These are phyloP conservation scores for Zoroaster sp. DNA, from an alignment of 53 echinoderm and acorn worm species.

Conservation along the genomic window DNA sequence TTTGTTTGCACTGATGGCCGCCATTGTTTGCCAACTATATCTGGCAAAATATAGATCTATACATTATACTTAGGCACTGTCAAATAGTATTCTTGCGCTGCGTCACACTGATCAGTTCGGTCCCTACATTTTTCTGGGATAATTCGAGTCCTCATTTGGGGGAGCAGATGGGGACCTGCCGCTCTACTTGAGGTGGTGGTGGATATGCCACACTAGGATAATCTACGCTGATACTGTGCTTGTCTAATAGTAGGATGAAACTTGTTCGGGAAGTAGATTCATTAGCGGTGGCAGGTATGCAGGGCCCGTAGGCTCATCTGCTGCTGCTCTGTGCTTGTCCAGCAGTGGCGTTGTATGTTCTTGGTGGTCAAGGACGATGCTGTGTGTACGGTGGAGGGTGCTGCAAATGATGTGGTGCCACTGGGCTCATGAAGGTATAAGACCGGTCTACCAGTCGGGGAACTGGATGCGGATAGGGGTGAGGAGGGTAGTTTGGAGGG, in stretches of 20 bases:
- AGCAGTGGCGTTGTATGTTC: not conserved
- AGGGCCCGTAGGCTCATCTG: not conserved
- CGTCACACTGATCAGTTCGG: no score
- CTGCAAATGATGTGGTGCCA: not conserved
- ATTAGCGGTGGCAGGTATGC: not conserved
- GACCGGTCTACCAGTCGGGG: not conserved
- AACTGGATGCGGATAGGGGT: constrained; percentile 38
- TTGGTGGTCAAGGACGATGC: not conserved
- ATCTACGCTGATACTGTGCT: not conserved
- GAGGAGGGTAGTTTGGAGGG: constrained; percentile 26
- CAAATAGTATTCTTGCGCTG: no score
- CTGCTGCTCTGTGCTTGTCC: not conserved
- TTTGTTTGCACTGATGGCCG: no score
- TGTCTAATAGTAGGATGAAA: constrained; percentile 22
- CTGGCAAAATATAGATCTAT: no score
- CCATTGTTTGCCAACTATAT: no score
- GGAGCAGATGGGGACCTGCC: constrained; percentile 36
- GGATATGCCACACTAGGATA: not conserved
- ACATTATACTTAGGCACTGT: no score
- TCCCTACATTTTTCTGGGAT: constrained; percentile 26
- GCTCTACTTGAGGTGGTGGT: not conserved
- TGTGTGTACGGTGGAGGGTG: constrained; percentile 14
- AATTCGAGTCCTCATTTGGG: not conserved
- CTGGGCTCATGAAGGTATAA: not conserved
- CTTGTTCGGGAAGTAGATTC: not conserved